Conservation (phyloP, 2,797 vertebrate species). For the Paguma larvata region DNA sequence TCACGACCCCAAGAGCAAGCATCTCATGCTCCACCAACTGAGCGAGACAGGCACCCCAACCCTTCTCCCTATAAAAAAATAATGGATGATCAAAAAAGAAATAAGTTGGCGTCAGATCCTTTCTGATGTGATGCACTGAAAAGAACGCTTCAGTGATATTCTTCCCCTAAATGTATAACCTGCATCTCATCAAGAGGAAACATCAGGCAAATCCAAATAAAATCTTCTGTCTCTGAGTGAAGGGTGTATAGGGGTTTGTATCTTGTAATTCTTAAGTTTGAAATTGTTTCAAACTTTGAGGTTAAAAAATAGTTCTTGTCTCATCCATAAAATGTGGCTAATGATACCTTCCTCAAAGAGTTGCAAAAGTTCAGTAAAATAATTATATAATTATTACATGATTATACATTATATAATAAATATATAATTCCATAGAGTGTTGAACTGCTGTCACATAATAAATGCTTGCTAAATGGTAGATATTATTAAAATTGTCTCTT, state of each 20-base stretch:
- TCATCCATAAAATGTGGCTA: constrained; percentile 32
- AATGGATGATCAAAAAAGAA: constrained; percentile 9
- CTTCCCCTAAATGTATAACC: neutral
- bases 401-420: constrained; percentile 4
- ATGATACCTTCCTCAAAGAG: neutral
- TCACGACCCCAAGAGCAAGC: neutral
- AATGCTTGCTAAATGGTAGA: constrained; percentile 22
- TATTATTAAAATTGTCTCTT: constrained; percentile 18
- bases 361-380: constrained; percentile 31
- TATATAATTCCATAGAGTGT: neutral
- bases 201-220: neutral
- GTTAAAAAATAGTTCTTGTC: neutral
- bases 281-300: constrained; percentile 50
- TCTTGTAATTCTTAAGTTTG: constrained; percentile 54
- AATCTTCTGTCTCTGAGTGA: constrained; percentile 21
- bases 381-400: constrained; percentile 36
- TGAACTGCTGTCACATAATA: constrained; percentile 36
- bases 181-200: neutral
- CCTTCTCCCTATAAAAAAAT: neutral
- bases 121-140: neutral
- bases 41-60: neutral
- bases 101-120: neutral
- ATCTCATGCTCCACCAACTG: neutral
- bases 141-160: neutral
- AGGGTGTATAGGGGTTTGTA: neutral